These are phyloP conservation scores for Sminthurides aquaticus DNA, from an alignment of 2,888 invertebrate species.

Conservation along the genomic window DNA sequence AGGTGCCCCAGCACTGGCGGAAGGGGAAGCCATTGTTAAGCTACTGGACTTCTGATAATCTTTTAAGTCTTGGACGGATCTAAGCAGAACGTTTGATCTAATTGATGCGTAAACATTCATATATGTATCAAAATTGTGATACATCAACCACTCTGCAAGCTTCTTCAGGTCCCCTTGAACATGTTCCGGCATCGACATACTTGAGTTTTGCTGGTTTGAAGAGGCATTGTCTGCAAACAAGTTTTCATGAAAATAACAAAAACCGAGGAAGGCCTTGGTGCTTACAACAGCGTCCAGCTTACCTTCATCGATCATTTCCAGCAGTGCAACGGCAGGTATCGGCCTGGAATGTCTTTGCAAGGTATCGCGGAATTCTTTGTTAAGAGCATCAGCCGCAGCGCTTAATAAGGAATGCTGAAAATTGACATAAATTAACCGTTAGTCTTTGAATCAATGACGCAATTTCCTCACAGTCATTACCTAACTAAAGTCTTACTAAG, in stretches of 20 bases:
- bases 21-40: slow-evolving; percentile 40
- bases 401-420: slow-evolving; percentile 65
- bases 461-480: not conserved
- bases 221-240: slow-evolving; percentile 32
- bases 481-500: slow-evolving; percentile 58
- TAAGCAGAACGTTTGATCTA: slow-evolving; percentile 66
- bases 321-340: slow-evolving; percentile 73
- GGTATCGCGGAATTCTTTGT: slow-evolving; percentile 79
- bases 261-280: not conserved
- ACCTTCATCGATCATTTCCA: slow-evolving; percentile 69
- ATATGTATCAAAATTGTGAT: slow-evolving; percentile 64
- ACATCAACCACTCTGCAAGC: slow-evolving; percentile 79
- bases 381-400: slow-evolving; percentile 74
- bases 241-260: not conserved
- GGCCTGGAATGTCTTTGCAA: slow-evolving; percentile 78
- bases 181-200: slow-evolving; percentile 55
- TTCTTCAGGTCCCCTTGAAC: slow-evolving; percentile 64
- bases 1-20: slow-evolving; percentile 30
- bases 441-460: not conserved
- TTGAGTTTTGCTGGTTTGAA: slow-evolving; percentile 35
- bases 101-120: slow-evolving; percentile 67
- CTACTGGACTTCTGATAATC: slow-evolving; percentile 62
- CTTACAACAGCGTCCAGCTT: slow-evolving; percentile 40
- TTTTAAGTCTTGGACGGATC: slow-evolving; percentile 66
- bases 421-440: slow-evolving; percentile 12